A percentile compares a stretch with the other conserved stretches of the same genome.
phyloP scores from a whole-genome alignment of 2,888 invertebrate genomes.

The Scaptomyza tumidula region DNA sequence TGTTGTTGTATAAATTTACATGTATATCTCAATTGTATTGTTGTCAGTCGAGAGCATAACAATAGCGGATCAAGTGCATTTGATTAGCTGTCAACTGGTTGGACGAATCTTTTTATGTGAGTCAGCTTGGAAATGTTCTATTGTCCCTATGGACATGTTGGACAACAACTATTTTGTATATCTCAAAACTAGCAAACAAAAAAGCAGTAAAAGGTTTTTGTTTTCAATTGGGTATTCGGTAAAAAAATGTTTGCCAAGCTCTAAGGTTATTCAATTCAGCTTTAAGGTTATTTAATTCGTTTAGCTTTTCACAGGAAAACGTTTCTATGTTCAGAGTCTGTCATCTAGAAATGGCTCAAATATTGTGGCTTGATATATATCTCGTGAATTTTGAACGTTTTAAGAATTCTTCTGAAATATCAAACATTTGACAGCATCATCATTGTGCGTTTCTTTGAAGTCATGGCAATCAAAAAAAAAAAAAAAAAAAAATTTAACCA shows the following conservation, averaged over 20 bases:
- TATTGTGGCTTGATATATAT: neutral
- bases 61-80: slow-evolving; percentile 6
- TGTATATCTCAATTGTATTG: neutral
- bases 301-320: neutral
- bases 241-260: neutral
- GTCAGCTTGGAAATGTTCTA: neutral
- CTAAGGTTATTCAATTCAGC: neutral
- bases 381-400: neutral
- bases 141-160: neutral
- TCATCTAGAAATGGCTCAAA: neutral
- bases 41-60: neutral
- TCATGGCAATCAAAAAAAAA: neutral
- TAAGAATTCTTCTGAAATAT: neutral
- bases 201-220: neutral
- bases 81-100: slow-evolving; percentile 6
- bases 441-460: neutral
- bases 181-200: neutral
- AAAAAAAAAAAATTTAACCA: neutral
- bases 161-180: no score
- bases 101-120: neutral
- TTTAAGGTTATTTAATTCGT: no score
- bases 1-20: neutral
- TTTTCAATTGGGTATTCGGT: neutral
- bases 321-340: neutral
- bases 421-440: neutral